Conservation (phyloP, 2,888 invertebrate genomes). For the Drosophila mimica region DNA sequence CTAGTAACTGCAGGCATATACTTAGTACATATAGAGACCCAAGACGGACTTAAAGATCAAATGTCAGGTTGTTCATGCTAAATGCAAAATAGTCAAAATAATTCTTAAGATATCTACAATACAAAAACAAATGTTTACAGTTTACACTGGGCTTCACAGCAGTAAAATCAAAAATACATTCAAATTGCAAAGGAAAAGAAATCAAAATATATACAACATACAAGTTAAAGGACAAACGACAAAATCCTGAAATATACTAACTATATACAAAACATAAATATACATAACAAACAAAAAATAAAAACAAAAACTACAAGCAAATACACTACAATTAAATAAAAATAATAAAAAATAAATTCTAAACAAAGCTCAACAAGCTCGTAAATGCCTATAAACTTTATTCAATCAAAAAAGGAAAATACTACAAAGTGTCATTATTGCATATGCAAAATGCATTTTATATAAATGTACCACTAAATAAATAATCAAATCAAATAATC, state of each 20-base stretch:
- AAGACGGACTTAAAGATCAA: conserved; percentile 57
- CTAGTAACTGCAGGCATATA: conserved; percentile 35
- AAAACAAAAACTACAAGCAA: conserved; percentile 10
- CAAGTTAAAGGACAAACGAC: conserved; percentile 14
- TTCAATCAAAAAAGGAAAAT: conserved; percentile 28
- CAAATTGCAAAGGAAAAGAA: conserved; percentile 37
- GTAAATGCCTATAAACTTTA: conserved; percentile 33
- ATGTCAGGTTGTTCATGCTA: conserved; percentile 62
- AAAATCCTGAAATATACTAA: conserved; percentile 35
- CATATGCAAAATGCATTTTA: conserved; percentile 8
- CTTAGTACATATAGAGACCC: conserved; percentile 35
- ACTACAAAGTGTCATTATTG: conserved; percentile 38
- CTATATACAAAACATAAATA: conserved; percentile 38
- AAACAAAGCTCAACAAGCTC: conserved; percentile 23
- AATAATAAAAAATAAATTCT: conserved; percentile 26
- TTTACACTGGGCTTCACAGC: conserved; percentile 84
- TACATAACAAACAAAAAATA: conserved; percentile 13
- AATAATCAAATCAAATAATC: conserved; percentile 56
- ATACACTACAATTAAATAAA: conserved; percentile 11
- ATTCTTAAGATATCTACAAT: conserved; percentile 38
- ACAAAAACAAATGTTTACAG: conserved; percentile 73
- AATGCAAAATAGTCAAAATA: conserved; percentile 43
- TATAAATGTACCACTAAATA: conserved; percentile 36
- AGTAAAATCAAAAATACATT: conserved; percentile 83
- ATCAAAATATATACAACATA: conserved; percentile 49